Base-by-base conservation (phyloP, 2,888 invertebrate genomes). In the Ophion ellenae region DNA sequence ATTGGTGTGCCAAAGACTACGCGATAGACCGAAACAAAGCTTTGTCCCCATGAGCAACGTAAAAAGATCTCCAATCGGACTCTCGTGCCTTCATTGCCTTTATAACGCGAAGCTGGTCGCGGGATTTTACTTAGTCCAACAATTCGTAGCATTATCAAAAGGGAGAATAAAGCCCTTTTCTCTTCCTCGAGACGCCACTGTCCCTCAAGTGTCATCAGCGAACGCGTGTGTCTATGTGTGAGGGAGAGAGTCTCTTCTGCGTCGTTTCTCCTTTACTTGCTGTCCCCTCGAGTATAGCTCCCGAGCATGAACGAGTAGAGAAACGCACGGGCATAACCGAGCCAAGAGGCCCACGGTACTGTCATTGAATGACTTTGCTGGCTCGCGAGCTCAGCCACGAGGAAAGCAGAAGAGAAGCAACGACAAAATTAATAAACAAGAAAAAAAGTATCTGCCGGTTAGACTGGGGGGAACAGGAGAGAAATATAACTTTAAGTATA, bases 131-230 rank as follows among this genome's bases (percentile, higher is more conserved):
- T 9, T 11, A 40, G 40, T 9, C 9, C 40, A 24, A 47, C 10
- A 14, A 4, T 71, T 57, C 32, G 57, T 5, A 32, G 24, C 9
- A 36, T 11, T n/a, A 9, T 57, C 24, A 6, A 67, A 67, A 17
- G 24, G 20, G 47, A 66, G 20, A 6, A 24, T 1, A 7, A 53
- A 53, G 53, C 53, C 36, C 14, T 40, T 47, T 45, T 78, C 32
- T 70, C 47, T 69, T 57, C 5, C 45, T 78, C 45, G 70, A 71
- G 70, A 47, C 70, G 59, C 7, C 28, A 64, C 63, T 79, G 79
- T 53, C 40, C 66, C 66, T 71, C 71, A 17, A 84, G 80, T 81
- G 66, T 84, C 84, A 73, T 73, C 53, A n/a, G 67, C 73, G 71
- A 66, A 84, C 28, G 77, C 40, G 73, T 24, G 36, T 59, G 20